Percentiles rank a stretch among this genome's conserved stretches.
Evolutionary conservation across 37 sponge, comb jelly and placozoan species (phyloP).

Genomic region (Aplysina aerophoba): DNA sequence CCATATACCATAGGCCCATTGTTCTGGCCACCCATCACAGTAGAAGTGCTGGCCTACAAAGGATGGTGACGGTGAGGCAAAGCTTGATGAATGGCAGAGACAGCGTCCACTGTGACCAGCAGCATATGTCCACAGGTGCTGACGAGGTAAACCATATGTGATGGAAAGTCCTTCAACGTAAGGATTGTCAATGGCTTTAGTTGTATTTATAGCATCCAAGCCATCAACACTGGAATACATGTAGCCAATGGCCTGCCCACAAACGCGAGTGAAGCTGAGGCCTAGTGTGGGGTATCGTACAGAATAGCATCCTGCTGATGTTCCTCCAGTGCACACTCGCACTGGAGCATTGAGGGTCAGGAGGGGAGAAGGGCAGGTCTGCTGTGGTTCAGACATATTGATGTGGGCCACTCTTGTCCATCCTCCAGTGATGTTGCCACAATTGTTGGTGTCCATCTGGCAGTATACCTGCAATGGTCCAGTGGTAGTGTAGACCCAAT

Average conservation of each 20-base stretch:
- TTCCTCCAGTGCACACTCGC: not conserved
- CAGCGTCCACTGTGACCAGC: not conserved
- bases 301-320: not conserved
- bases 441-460: conserved; percentile 18
- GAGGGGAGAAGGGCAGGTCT: conserved; percentile 21
- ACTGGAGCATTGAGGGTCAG: not conserved
- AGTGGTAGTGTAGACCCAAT: not conserved
- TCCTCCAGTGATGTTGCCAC: conserved; percentile 13
- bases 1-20: no score
- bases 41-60: no score
- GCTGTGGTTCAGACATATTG: not conserved
- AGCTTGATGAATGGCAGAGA: no score
- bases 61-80: no score
- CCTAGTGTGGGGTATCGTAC: not conserved
- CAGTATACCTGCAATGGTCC: not conserved
- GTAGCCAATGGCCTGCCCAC: conserved; percentile 13
- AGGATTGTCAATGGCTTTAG: not conserved
- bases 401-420: conserved; percentile 29
- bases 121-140: conserved; percentile 11
- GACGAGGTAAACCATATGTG: not conserved
- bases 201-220: not conserved
- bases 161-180: conserved; percentile 10
- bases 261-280: not conserved
- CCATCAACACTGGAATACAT: not conserved
- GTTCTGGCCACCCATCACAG: no score